Evolutionary conservation across 2,888 invertebrate species (phyloP).

Genomic region (Limenitis camilla): DNA sequence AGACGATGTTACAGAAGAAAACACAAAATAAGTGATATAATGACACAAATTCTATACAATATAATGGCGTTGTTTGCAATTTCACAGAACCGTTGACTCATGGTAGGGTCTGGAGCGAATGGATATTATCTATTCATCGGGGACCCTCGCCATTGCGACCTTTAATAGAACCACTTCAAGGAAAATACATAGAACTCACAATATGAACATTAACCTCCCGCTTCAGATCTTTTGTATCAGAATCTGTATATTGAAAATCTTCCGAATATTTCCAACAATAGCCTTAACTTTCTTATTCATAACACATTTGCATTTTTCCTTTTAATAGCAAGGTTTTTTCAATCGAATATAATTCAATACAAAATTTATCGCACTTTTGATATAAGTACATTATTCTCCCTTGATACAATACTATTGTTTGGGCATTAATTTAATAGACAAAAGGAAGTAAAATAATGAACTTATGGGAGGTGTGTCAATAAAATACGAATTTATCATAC

Average conservation of each 20-base stretch:
- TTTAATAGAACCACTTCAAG: conserved; percentile 66
- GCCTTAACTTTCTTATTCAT: conserved; percentile 63
- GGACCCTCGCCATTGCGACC: conserved; percentile 47
- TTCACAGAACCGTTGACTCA: conserved; percentile 57
- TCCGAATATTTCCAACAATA: conserved; percentile 60
- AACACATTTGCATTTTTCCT: conserved; percentile 53
- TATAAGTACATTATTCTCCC: conserved; percentile 25
- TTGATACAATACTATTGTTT: conserved; percentile 28
- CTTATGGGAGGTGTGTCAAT: conserved; percentile 57
- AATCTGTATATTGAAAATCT: conserved; percentile 46
- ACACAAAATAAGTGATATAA: conserved; percentile 20
- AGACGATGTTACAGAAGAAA: conserved; percentile 8
- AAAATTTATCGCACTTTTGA: conserved; percentile 26
- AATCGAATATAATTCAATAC: conserved; percentile 3
- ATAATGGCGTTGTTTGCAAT: conserved; percentile 36
- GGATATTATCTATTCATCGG: conserved; percentile 68
- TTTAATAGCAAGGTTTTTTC: conserved; percentile 36
- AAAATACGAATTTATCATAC: conserved; percentile 73
- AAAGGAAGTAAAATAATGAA: conserved; percentile 67
- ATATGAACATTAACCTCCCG: conserved; percentile 57
- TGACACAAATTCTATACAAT: conserved; percentile 27
- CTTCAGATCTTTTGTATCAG: conserved; percentile 48
- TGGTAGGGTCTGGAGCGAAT: conserved; percentile 57
- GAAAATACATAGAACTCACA: conserved; percentile 72
- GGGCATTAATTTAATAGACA: conserved; percentile 58